Conservation (phyloP, 2,113 vertebrate genomes). For the Grus americana region DNA sequence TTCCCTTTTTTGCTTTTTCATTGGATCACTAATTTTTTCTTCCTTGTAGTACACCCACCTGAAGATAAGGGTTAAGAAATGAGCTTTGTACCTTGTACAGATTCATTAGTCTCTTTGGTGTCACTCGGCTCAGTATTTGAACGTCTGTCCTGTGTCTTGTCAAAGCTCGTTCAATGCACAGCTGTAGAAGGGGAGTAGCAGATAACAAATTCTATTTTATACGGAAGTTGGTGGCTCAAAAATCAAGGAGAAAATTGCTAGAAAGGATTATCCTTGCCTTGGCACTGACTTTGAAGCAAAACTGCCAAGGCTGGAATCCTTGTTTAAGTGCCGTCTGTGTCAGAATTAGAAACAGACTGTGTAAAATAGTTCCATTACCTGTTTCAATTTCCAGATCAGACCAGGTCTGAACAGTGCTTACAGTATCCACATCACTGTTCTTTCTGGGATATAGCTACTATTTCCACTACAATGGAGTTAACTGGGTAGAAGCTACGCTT, state of each 20-base stretch:
- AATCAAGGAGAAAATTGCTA: conserved; percentile 29
- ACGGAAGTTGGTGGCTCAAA: background rate
- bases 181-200: background rate
- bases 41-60: background rate
- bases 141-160: background rate
- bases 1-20: background rate
- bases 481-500: background rate
- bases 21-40: background rate
- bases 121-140: background rate
- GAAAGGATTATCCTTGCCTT: conserved; percentile 39
- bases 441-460: background rate
- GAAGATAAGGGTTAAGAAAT: background rate
- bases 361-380: conserved; percentile 18
- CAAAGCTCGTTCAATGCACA: background rate
- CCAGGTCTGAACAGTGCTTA: background rate
- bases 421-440: background rate
- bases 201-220: background rate
- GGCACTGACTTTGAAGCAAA: conserved; percentile 1
- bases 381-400: background rate
- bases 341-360: conserved; percentile 3
- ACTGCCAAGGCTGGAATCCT: conserved; percentile 16
- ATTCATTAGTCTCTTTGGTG: background rate
- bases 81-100: background rate
- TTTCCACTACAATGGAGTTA: background rate
- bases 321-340: conserved; percentile 13